Conservation (phyloP, 2,888 invertebrate genomes). For the Chalcosyrphus nemorum region DNA sequence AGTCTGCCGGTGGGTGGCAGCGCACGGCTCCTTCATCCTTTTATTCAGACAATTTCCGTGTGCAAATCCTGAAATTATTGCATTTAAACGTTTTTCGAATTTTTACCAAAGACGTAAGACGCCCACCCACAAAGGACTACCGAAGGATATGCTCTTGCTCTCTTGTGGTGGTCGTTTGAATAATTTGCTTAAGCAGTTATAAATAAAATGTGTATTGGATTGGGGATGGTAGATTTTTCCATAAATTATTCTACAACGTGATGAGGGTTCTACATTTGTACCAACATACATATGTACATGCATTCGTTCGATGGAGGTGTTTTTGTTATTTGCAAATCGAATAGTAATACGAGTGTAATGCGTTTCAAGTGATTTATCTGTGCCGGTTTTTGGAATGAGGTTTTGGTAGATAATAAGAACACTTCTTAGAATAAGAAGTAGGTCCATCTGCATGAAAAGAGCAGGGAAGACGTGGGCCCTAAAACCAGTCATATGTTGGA, state of each 20-base stretch:
- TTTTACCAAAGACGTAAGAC: neutral
- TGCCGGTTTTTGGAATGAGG: slow-evolving; percentile 11
- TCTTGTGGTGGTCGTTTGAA: slow-evolving; percentile 54
- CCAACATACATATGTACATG: no score
- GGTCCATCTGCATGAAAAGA: no score
- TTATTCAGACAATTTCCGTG: neutral
- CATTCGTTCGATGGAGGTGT: slow-evolving; percentile 22
- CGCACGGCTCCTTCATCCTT: neutral
- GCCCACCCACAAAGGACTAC: neutral
- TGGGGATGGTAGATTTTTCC: slow-evolving; percentile 3
- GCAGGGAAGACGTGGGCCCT: no score
- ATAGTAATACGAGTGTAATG: slow-evolving; percentile 68
- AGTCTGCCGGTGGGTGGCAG: neutral
- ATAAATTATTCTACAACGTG: slow-evolving; percentile 64
- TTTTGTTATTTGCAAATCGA: slow-evolving; percentile 67
- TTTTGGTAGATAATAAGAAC: no score
- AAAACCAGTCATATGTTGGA: no score
- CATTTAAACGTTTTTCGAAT: slow-evolving; percentile 65
- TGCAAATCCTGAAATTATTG: slow-evolving; percentile 61
- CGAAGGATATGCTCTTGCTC: slow-evolving; percentile 11
- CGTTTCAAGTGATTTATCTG: slow-evolving; percentile 64
- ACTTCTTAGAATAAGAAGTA: no score
- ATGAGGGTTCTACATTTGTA: slow-evolving; percentile 60
- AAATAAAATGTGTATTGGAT: slow-evolving; percentile 42
- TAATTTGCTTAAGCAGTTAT: slow-evolving; percentile 58